Evolutionary conservation across 2,113 vertebrate genomes (phyloP).

Genomic region (Alectura lathami): DNA sequence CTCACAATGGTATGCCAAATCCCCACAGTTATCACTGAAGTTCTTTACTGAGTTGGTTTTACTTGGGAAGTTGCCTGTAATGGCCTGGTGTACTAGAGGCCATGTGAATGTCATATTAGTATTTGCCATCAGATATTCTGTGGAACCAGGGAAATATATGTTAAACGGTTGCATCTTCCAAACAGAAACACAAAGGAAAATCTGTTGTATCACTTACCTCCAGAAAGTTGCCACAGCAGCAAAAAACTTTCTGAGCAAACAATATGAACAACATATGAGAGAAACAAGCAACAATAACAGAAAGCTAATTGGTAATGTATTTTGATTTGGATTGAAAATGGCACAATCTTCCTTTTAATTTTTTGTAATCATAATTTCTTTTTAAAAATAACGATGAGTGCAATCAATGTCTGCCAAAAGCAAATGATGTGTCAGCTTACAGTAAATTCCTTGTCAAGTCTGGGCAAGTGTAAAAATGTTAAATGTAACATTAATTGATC

Average conservation of each 20-base stretch:
- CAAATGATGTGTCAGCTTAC: not conserved
- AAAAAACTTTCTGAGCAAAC: not conserved
- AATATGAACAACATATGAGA: not conserved
- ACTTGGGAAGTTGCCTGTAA: not conserved
- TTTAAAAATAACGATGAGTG: constrained; percentile 11
- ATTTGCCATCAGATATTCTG: not conserved
- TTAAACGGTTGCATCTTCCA: not conserved
- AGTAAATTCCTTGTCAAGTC: not conserved
- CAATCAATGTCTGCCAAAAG: not conserved
- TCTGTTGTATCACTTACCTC: not conserved
- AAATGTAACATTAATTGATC: constrained; percentile 17
- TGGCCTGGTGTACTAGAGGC: not conserved
- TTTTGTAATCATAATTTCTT: not conserved
- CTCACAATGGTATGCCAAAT: not conserved
- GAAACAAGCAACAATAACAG: not conserved
- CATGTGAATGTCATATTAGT: not conserved
- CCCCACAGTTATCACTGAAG: not conserved
- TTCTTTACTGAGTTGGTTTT: not conserved
- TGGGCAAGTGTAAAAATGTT: constrained; percentile 6
- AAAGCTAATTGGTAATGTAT: not conserved
- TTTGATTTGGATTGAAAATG: not conserved
- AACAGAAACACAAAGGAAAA: not conserved
- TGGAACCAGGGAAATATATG: not conserved
- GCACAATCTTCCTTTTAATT: not conserved
- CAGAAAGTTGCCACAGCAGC: not conserved